Evolutionary conservation across 1,140 invertebrate genomes (phyloP).

Genomic region (Monochamus saltuarius): DNA sequence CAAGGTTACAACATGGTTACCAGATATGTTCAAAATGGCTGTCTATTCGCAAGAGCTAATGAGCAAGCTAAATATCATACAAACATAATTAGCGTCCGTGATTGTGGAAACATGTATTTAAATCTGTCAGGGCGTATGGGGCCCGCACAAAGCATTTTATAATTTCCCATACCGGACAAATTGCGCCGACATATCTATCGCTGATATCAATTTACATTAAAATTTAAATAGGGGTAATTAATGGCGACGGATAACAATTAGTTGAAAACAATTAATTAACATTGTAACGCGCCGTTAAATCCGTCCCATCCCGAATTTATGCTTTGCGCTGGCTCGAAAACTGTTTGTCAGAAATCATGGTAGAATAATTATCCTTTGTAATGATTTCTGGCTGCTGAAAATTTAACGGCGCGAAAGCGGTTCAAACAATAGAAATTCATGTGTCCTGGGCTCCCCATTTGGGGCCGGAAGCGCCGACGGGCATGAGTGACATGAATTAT

Average conservation of each 20-base stretch:
- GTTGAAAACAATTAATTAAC: conserved; percentile 30
- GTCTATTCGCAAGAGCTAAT: too few relatives aligned
- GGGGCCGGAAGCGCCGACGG: conserved; percentile 19
- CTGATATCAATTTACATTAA: conserved; percentile 18
- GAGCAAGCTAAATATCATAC: too few relatives aligned
- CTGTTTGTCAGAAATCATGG: conserved; percentile 38
- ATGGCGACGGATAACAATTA: conserved; percentile 24
- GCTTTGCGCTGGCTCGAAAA: conserved; percentile 21
- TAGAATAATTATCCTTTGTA: conserved; percentile 40
- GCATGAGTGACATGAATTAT: conserved; percentile 33
- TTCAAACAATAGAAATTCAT: conserved; percentile 37
- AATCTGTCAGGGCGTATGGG: neutral
- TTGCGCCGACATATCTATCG: conserved; percentile 3
- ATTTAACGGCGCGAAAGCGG: conserved; percentile 36
- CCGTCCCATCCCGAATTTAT: conserved; percentile 17
- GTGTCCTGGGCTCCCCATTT: conserved; percentile 25
- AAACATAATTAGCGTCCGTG: neutral
- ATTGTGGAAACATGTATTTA: conserved; percentile 1
- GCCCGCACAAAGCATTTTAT: conserved; percentile 5
- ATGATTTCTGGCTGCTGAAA: conserved; percentile 40
- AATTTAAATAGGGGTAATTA: conserved; percentile 28
- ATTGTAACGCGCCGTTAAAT: conserved; percentile 29
- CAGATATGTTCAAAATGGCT: too few relatives aligned
- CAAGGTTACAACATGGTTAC: too few relatives aligned
- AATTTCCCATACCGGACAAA: conserved; percentile 13